These are phyloP conservation scores for Melanogrammus aeglefinus DNA, from an alignment of 2,797 vertebrate genomes.

Conservation along the genomic window DNA sequence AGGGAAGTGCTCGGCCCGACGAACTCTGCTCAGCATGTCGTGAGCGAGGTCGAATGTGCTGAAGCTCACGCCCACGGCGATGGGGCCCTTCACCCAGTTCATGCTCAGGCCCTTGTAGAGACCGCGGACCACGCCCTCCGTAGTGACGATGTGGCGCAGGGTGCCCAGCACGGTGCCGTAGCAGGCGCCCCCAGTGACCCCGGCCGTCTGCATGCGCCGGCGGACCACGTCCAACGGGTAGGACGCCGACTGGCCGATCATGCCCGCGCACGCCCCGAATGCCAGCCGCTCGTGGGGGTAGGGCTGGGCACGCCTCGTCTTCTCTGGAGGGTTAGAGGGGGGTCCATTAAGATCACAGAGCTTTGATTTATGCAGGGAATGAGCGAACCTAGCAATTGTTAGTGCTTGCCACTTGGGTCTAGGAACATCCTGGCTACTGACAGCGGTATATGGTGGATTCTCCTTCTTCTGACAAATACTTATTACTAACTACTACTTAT, in stretches of 20 bases:
- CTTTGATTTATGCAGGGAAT: too few species aligned
- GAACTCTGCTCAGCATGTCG: constrained; percentile 80
- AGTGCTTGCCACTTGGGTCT: too few species aligned
- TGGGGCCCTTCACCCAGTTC: constrained; percentile 97
- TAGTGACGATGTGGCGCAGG: constrained; percentile 77
- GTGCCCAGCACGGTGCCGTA: constrained; percentile 81
- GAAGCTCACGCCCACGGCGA: constrained; percentile 93
- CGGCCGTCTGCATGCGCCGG: constrained; percentile 95
- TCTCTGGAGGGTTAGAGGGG: constrained; percentile 68
- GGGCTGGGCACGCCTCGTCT: constrained; percentile 78
- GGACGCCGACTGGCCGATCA: constrained; percentile 91
- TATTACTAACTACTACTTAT: too few species aligned
- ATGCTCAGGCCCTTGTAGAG: constrained; percentile 98
- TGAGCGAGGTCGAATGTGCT: constrained; percentile 92
- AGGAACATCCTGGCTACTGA: too few species aligned
- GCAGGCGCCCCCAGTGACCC: constrained; percentile 82
- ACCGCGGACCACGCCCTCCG: constrained; percentile 85
- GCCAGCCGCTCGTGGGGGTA: constrained; percentile 84
- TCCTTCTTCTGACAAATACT: neutral
- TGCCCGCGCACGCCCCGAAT: constrained; percentile 91
- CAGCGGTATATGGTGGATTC: too few species aligned
- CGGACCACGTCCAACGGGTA: constrained; percentile 97
- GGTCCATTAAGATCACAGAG: too few species aligned
- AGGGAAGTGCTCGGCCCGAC: constrained; percentile 61
- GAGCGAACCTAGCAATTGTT: too few species aligned